Conservation (phyloP, 1,140 invertebrate species). For the Caenorhabditis briggsae region DNA sequence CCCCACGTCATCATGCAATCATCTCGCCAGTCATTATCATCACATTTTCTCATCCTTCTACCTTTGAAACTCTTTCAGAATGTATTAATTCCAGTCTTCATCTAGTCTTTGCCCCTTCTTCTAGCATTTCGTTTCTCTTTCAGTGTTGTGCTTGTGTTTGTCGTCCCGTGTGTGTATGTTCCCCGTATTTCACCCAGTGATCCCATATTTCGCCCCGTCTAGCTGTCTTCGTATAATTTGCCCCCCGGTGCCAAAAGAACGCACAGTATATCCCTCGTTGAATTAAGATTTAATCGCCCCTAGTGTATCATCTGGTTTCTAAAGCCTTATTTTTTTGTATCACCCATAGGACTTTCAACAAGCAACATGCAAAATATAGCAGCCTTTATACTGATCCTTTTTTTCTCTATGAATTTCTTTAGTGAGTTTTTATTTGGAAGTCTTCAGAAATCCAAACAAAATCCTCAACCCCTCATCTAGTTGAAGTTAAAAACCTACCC, state of each 20-base stretch:
- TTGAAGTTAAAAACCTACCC: slow-evolving; percentile 11
- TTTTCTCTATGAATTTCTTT: background rate
- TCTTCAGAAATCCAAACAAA: background rate
- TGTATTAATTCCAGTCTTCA: background rate
- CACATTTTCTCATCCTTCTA: background rate
- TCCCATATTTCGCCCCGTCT: background rate
- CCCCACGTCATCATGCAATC: background rate
- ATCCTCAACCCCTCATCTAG: background rate
- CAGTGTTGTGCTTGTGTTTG: slow-evolving; percentile 52
- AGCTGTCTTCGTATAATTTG: background rate
- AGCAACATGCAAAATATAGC: slow-evolving; percentile 41
- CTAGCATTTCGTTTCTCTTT: slow-evolving; percentile 29
- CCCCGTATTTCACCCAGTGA: slow-evolving; percentile 38
- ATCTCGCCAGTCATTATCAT: slow-evolving; percentile 35
- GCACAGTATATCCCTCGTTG: slow-evolving; percentile 46
- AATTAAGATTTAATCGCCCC: slow-evolving; percentile 38
- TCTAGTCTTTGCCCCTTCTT: slow-evolving; percentile 5
- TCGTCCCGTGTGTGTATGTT: slow-evolving; percentile 48
- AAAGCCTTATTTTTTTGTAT: slow-evolving; percentile 33
- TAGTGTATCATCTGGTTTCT: slow-evolving; percentile 36
- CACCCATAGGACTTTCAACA: slow-evolving; percentile 52
- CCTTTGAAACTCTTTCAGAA: slow-evolving; percentile 41
- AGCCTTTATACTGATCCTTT: slow-evolving; percentile 24
- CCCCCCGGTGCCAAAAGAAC: slow-evolving; percentile 42
- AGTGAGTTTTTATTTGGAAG: slow-evolving; percentile 18